Evolutionary conservation across 1,140 invertebrate species (phyloP), one percentile per base, ranked within the genome.

Genomic region (Notospermus geniculatus): DNA sequence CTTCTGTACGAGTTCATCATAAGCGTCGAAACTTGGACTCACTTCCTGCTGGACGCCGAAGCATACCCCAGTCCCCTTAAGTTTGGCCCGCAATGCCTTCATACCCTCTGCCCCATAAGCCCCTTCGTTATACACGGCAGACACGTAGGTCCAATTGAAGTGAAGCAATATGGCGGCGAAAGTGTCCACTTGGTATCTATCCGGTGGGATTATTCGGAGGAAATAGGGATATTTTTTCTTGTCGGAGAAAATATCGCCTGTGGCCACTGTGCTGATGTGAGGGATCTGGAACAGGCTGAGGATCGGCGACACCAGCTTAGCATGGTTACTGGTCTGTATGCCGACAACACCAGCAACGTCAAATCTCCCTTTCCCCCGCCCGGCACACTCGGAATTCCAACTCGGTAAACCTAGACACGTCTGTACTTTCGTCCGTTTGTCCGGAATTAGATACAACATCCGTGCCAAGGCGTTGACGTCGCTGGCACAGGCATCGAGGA

Each of bases 121-220:
- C 9, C 46, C 46, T 27, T 50, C 5, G 5, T 19, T 23, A n/a
- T 23, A 50, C 25, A 50, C 46, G 5, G 46, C 46, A 50, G 46
- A 19, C 9, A 50, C 25, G 46, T 50, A 50, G 4, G 46, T 23
- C 46, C 46, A 50, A 7, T 50, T 50, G 46, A 50, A 50, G n/a
- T 50, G 46, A 7, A 50, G n/a, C 4, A 50, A n/a, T 7, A 50
- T 9, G 4, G 19, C 19, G 4, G 25, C 25, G 19, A 50, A 23
- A 9, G 46, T 50, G 4, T 50, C 46, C 4, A 50, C 46, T n/a
- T 50, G 46, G 46, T 50, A 50, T 4, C 25, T 5, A n/a, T 50
- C 46, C 4, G 46, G 46, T 7, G 46, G 46, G 9, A 50, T 27
- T 7, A n/a, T 50, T 9, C 46, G 5, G 5, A 50, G 25, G n/a